Evolutionary conservation across 30 jellyfish, hydroid and myxozoan species (phyloP).

Genomic region (Hydra vulgaris): DNA sequence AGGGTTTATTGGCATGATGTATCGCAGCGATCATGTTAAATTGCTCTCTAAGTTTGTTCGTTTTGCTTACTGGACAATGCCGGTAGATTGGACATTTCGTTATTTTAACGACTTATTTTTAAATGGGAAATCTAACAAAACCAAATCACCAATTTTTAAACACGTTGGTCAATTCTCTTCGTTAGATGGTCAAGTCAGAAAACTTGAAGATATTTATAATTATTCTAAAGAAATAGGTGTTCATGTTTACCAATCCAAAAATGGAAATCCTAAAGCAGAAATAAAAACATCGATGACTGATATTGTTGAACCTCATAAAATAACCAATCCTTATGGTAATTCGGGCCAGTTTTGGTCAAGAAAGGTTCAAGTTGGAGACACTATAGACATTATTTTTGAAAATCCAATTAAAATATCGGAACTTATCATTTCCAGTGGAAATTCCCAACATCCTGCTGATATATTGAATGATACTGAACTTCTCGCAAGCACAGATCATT

Average conservation of each 20-base stretch:
- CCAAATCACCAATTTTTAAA: conserved; percentile 71
- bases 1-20: conserved; percentile 95
- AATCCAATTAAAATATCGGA: conserved; percentile 19
- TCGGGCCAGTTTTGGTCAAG: conserved; percentile 78
- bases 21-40: conserved; percentile 46
- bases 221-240: background rate
- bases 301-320: conserved; percentile 39
- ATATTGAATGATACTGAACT: conserved; percentile 49
- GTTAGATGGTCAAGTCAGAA: conserved; percentile 76
- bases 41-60: conserved; percentile 59
- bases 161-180: conserved; percentile 92
- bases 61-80: conserved; percentile 79
- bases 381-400: conserved; percentile 36
- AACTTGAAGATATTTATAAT: conserved; percentile 54
- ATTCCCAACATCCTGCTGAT: conserved; percentile 53
- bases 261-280: conserved; percentile 58
- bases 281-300: conserved; percentile 48
- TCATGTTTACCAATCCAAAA: conserved; percentile 13
- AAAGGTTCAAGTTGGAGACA: conserved; percentile 40
- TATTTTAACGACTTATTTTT: conserved; percentile 70
- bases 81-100: conserved; percentile 93
- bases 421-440: conserved; percentile 60
- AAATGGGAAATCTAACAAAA: conserved; percentile 55
- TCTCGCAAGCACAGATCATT: conserved; percentile 30
- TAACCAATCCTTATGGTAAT: conserved; percentile 32